These are phyloP conservation scores for Lepidurus apus DNA, from an alignment of 1,140 invertebrate species.

Conservation along the genomic window DNA sequence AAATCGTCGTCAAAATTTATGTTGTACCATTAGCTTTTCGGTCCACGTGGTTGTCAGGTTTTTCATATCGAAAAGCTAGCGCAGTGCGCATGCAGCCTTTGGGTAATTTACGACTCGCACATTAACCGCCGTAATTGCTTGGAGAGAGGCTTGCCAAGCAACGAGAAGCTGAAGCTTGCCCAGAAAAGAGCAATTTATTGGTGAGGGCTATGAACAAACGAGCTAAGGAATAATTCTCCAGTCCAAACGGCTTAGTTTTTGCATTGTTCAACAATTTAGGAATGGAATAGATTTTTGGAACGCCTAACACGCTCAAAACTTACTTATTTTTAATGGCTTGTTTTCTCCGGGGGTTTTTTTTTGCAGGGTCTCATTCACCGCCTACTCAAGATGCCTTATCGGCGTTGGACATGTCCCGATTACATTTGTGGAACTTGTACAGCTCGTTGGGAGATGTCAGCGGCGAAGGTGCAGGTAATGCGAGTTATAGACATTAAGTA, in stretches of 20 bases:
- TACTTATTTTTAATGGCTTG: constrained; percentile 12
- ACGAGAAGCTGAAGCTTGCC: constrained; percentile 8
- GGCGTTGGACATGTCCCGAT: constrained; percentile 64
- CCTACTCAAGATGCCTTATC: constrained; percentile 54
- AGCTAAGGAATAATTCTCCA: background rate
- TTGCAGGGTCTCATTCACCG: constrained; percentile 41
- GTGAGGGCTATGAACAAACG: background rate
- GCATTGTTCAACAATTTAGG: background rate
- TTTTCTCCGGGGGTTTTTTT: background rate
- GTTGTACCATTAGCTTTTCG: constrained; percentile 21
- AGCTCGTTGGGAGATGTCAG: constrained; percentile 55
- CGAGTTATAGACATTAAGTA: background rate
- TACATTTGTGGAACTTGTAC: constrained; percentile 76
- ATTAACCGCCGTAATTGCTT: constrained; percentile 21
- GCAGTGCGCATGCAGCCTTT: constrained; percentile 16
- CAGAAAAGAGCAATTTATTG: constrained; percentile 3
- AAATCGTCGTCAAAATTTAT: constrained; percentile 22
- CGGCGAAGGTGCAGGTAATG: constrained; percentile 34
- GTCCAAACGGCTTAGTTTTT: background rate
- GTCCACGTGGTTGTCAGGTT: constrained; percentile 20
- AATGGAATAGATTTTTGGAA: background rate
- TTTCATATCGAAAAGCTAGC: constrained; percentile 20
- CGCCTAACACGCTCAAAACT: background rate
- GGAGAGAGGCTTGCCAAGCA: background rate
- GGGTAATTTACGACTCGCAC: constrained; percentile 21